These are phyloP conservation scores for Isaurus tuberculatus DNA, from an alignment of 92 coral and sea anemone genomes.

Conservation along the genomic window DNA sequence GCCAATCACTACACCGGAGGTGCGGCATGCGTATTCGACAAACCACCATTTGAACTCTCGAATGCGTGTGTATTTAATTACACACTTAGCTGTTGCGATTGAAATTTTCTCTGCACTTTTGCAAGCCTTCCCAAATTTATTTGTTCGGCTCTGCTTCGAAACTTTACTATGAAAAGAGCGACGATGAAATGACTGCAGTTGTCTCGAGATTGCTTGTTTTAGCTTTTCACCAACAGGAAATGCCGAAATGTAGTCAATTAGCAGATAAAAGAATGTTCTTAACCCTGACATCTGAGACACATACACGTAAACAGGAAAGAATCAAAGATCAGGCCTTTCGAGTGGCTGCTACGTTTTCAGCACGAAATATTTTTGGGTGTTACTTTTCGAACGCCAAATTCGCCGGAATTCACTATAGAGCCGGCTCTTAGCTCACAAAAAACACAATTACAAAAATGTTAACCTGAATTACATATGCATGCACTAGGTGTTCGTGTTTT, in stretches of 20 bases:
- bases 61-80: not conserved
- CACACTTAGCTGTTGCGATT: not conserved
- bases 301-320: conserved; percentile 35
- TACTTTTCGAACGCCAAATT: not conserved
- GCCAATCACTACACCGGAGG: conserved; percentile 23
- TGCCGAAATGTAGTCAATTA: conserved; percentile 26
- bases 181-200: conserved; percentile 2
- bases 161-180: not conserved
- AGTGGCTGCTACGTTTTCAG: not conserved
- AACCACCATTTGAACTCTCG: conserved; percentile 20
- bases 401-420: not conserved
- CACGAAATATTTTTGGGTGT: not conserved
- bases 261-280: not conserved
- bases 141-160: not conserved
- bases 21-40: conserved; percentile 37
- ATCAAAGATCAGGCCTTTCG: not conserved
- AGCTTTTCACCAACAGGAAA: conserved; percentile 45
- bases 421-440: not conserved
- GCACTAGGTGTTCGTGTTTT: not conserved
- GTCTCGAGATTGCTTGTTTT: conserved; percentile 6
- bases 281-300: conserved; percentile 14
- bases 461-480: not conserved
- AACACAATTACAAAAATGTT: not conserved
- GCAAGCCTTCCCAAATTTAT: not conserved
- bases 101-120: not conserved